Evolutionary conservation across 2,888 invertebrate species (phyloP), one percentile per base, ranked within the genome.

Genomic region (Ophraella communa): DNA sequence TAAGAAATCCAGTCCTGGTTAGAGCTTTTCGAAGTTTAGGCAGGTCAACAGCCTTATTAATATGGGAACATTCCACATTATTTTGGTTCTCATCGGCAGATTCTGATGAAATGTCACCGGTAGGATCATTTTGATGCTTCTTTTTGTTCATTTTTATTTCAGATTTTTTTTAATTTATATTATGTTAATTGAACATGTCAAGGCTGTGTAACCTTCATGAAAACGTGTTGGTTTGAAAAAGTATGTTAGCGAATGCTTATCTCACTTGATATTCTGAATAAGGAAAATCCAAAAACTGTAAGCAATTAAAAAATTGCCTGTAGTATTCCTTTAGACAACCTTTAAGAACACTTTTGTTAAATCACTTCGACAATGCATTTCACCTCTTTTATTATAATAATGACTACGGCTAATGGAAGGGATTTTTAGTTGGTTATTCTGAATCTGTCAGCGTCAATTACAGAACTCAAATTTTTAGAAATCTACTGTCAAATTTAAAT

Each of bases 111-210:
- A 87, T 88, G 71, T 88, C 88, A 71, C 85, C 87, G 51, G 84
- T 84, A 33, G 87, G 88, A 74, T 90, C 90, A 71, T 85, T 85
- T 79, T 91, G 90, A 80, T 90, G 87, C 84, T 90, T 87, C 85
- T 89, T 91, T 83, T 90, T 91, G 63, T 87, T 89, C 91, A 91
- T 91, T 80, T 35, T 60, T 33, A 39, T 24, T 55, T 53, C 20
- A 47, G 18, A 30, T 44, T 64, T 42, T 21, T 39, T 21, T 53
- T n/a, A n/a, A n/a, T 55, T 52, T 62, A 47, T 63, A 23, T 52
- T 60, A 52, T 65, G 61, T 55, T 62, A 69, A 63, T 67, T 62
- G 52, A 24, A 55, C 63, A 69, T 65, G 55, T 58, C 64, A 69
- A 61, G 53, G 44, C 52, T 60, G 27, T 42, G 39, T 60, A 60